A percentile compares a stretch with the other conserved stretches of the same genome.
phyloP scores from a whole-genome alignment of 2,113 vertebrate species.

The Cyphomyrus plagiostoma region DNA sequence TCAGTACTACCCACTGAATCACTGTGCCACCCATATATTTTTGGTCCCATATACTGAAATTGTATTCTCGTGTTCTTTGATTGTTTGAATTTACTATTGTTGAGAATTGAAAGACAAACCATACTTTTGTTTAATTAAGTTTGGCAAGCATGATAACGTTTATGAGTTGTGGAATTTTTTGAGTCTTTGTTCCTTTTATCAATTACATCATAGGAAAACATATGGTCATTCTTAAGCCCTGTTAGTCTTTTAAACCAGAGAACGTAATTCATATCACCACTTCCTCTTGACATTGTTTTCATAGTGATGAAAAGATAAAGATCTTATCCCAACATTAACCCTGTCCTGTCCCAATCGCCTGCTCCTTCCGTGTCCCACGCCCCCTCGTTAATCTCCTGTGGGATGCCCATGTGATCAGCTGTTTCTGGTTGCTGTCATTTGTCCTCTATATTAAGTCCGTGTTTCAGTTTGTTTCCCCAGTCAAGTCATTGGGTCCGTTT shows the following conservation, averaged over 20 bases:
- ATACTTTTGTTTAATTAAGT: not conserved
- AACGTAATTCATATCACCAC: not conserved
- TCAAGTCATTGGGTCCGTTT: too few relatives aligned
- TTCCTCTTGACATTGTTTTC: constrained; percentile 35
- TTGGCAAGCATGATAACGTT: not conserved
- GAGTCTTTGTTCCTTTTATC: not conserved
- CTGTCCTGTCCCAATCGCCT: too few relatives aligned
- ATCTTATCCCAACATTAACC: too few relatives aligned
- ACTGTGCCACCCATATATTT: not conserved
- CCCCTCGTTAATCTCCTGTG: too few relatives aligned
- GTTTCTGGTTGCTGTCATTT: too few relatives aligned
- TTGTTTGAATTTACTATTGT: not conserved
- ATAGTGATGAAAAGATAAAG: not conserved
- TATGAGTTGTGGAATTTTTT: not conserved
- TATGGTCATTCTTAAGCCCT: not conserved
- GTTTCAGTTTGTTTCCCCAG: too few relatives aligned
- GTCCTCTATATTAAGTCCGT: too few relatives aligned
- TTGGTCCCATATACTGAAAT: not conserved
- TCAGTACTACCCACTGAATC: not conserved
- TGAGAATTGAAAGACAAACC: not conserved
- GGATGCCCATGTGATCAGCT: too few relatives aligned
- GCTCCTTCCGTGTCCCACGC: too few relatives aligned
- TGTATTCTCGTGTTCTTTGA: not conserved
- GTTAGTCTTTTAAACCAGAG: not conserved
- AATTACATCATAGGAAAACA: not conserved